Conservation (phyloP, 2,113 vertebrate genomes). For the Pseudorasbora parva region DNA sequence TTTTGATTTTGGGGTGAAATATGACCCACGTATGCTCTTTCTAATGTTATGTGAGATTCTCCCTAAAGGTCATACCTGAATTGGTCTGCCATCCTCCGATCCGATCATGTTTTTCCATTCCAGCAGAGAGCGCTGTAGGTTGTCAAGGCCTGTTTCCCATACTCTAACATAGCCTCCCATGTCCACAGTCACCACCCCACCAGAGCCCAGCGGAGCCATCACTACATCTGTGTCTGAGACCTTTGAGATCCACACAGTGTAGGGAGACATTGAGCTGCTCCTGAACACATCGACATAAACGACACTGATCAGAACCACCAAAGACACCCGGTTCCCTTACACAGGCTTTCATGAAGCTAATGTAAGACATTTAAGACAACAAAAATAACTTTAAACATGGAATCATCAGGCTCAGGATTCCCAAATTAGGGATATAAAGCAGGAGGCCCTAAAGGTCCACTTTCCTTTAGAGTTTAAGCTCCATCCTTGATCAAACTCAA, state of each 20-base stretch:
- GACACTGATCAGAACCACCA: neutral
- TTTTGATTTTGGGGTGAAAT: neutral
- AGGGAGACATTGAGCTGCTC: constrained; percentile 81
- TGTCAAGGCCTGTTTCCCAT: constrained; percentile 92
- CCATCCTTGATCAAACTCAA: no score
- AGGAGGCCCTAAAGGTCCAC: no score
- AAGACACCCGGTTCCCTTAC: neutral
- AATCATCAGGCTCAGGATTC: neutral
- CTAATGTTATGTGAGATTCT: neutral
- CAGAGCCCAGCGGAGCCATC: constrained; percentile 79
- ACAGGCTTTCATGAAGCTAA: neutral
- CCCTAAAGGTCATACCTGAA: constrained; percentile 81
- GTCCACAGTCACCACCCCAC: constrained; percentile 87
- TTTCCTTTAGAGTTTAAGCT: no score
- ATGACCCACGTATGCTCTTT: neutral
- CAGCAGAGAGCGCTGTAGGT: constrained; percentile 86
- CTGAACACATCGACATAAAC: constrained; percentile 70
- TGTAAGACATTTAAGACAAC: neutral
- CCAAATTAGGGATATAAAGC: neutral
- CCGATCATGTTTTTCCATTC: constrained; percentile 98
- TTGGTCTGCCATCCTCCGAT: constrained; percentile 79
- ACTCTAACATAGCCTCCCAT: constrained; percentile 88
- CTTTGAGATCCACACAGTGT: constrained; percentile 88
- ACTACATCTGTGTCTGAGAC: constrained; percentile 88
- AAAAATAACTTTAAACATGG: neutral